These are phyloP conservation scores for Plebejus melissa DNA, from an alignment of 2,888 invertebrate species.

Conservation along the genomic window DNA sequence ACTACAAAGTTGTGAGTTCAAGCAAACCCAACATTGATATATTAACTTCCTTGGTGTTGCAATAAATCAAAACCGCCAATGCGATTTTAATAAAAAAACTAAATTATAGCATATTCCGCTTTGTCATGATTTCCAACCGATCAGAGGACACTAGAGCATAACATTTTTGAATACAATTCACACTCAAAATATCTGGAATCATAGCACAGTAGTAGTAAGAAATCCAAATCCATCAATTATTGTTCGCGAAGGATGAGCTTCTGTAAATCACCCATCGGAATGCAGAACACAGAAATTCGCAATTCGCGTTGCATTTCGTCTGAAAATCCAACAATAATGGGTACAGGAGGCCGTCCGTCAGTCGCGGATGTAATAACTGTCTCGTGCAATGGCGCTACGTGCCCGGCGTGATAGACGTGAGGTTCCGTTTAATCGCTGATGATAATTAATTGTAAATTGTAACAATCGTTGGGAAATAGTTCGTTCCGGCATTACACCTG, in stretches of 20 bases:
- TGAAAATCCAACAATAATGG: constrained; percentile 7
- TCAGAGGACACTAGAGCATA: background rate
- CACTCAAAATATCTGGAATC: no score
- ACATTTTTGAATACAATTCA: no score
- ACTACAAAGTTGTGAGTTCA: background rate
- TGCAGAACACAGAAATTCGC: background rate
- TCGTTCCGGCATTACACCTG: constrained; percentile 17
- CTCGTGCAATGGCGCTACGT: constrained; percentile 13
- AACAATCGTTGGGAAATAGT: background rate
- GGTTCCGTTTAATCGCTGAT: constrained; percentile 18
- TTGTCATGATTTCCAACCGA: background rate
- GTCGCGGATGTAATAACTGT: constrained; percentile 16
- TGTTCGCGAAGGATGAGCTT: background rate
- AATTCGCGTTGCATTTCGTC: background rate
- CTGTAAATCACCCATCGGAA: constrained; percentile 15
- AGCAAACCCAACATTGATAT: no score
- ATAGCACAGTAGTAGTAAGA: background rate
- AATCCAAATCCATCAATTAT: background rate
- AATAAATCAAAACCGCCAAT: background rate
- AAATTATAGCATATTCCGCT: background rate
- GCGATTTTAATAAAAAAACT: background rate
- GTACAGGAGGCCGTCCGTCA: constrained; percentile 16
- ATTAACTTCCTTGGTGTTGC: no score
- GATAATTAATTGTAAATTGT: constrained; percentile 19
- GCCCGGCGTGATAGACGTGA: constrained; percentile 7